Base-by-base conservation (phyloP, 2,888 invertebrate species). In the Tetragonisca angustula region DNA sequence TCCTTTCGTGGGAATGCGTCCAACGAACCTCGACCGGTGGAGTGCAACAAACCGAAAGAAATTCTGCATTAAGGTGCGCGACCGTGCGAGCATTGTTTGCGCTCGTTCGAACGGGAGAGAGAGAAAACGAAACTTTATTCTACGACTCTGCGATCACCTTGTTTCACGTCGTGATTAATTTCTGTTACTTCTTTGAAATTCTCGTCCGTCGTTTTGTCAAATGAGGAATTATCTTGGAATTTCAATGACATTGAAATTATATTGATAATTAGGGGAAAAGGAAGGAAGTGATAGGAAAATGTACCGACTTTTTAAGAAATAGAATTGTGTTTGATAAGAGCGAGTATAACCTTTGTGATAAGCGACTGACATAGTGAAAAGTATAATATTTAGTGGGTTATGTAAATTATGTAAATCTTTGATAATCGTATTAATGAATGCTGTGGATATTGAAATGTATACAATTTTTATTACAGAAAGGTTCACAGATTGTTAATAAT, bases 1-100 rank as follows among this genome's bases (percentile, higher is more conserved):
- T 74, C 67, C 17, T 36, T 36, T 49, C 78, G 54, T 36, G 21
- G 43, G 65, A 56, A 72, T 52, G 73, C 27, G 32, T 67, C 19
- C 74, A 24, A 49, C 19, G 50, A 50, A 74, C 15, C 27, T 9
- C n/a, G 9, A 2, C 6, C 59, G 43, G 24, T 13, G 64, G 24
- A 67, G 36, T 59, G 50, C 36, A 13, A 56, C 56, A 56, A 67
- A 65, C n/a, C 50, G 9, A 32, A 52, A 62, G 36, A 21, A 71
- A 62, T 71, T 71, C 24, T 64, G 62, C 52, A 52, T 64, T 36
- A 64, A 73, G 11, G 27, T 32, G 27, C 21, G 27, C 27, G 15
- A 21, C 52, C 24, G 4, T 13, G 50, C 32, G 27, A 27, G 15
- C 17, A 54, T 19, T 61, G 54, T 74, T 59, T 21, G 17, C 43